Evolutionary conservation across 2,113 vertebrate genomes (phyloP).

Genomic region (Emydocephalus ijimae): DNA sequence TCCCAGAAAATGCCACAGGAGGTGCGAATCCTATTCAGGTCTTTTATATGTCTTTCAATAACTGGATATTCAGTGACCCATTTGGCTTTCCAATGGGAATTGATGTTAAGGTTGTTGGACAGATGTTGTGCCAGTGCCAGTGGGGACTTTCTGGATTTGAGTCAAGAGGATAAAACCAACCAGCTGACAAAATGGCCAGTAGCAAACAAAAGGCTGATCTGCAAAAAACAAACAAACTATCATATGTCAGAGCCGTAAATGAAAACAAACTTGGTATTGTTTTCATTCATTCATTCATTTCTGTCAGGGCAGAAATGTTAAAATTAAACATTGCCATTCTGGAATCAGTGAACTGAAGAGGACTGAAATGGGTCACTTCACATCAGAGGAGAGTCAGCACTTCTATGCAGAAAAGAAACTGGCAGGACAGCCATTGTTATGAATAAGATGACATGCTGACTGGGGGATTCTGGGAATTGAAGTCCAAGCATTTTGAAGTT

Average conservation of each 20-base stretch:
- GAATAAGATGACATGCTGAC: neutral
- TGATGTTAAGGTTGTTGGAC: neutral
- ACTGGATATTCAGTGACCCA: neutral
- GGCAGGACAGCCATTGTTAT: neutral
- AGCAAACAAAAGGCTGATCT: neutral
- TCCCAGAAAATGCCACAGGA: neutral
- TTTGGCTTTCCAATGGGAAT: neutral
- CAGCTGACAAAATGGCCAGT: neutral
- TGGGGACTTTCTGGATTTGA: neutral
- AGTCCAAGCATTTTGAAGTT: neutral
- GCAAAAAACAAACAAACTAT: neutral
- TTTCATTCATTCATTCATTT: no score
- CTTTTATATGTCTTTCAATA: no score
- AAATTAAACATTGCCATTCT: neutral
- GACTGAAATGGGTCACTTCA: neutral
- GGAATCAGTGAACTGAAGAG: neutral
- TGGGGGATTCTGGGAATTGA: neutral
- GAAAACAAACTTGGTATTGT: neutral
- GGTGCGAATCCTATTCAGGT: neutral
- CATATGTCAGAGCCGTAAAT: neutral
- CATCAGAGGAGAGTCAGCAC: neutral
- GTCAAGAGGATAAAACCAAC: neutral
- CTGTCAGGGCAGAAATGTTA: neutral
- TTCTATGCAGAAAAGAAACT: neutral
- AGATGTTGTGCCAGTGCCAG: neutral